phyloP scores from a whole-genome alignment of 1,140 invertebrate genomes.

The Holotrichia oblita region DNA sequence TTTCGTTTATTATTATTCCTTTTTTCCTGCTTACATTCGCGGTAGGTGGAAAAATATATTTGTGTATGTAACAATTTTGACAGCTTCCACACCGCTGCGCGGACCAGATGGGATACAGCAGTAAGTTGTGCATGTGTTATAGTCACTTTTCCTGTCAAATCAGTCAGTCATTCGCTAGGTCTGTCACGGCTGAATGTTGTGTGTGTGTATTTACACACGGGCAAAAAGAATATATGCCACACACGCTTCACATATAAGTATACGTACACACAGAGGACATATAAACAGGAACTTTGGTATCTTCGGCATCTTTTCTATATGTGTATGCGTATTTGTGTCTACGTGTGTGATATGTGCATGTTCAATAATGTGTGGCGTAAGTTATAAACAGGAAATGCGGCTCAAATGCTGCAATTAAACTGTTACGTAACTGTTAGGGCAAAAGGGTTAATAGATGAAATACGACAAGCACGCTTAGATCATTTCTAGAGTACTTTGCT shows the following conservation, averaged over 20 bases:
- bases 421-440: slow-evolving; percentile 17
- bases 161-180: slow-evolving; percentile 2
- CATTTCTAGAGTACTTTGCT: not conserved
- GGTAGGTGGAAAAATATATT: slow-evolving; percentile 6
- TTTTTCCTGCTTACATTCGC: not conserved
- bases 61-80: slow-evolving; percentile 28
- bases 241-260: not conserved
- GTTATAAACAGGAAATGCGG: slow-evolving; percentile 29
- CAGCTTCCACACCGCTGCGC: slow-evolving; percentile 5
- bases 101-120: not conserved
- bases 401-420: slow-evolving; percentile 25
- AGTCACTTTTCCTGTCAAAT: slow-evolving; percentile 28
- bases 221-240: slow-evolving; percentile 34
- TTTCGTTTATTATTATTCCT: slow-evolving; percentile 10
- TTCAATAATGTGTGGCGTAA: slow-evolving; percentile 23
- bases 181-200: slow-evolving; percentile 3
- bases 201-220: slow-evolving; percentile 12
- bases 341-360: slow-evolving; percentile 10
- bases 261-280: slow-evolving; percentile 7
- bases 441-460: slow-evolving; percentile 25
- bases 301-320: not conserved
- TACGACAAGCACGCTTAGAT: slow-evolving; percentile 17
- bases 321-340: not conserved
- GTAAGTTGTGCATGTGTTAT: slow-evolving; percentile 30
- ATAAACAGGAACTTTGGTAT: slow-evolving; percentile 24